These are phyloP conservation scores for Geothlypis trichas DNA, from an alignment of 2,113 vertebrate genomes.

Conservation along the genomic window DNA sequence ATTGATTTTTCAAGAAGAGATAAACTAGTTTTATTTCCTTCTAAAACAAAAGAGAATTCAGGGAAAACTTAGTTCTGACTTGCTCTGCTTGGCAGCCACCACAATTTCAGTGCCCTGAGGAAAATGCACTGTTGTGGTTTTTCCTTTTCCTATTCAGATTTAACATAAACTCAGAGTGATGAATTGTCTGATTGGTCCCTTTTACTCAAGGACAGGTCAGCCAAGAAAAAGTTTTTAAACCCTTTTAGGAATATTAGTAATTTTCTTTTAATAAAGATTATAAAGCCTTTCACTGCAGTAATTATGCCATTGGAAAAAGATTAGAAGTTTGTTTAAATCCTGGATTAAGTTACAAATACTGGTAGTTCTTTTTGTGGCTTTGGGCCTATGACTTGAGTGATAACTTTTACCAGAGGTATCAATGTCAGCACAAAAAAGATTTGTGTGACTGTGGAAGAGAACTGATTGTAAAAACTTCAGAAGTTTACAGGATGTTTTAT, in stretches of 20 bases:
- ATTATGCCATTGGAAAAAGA: background rate
- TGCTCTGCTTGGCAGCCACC: background rate
- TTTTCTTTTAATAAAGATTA: background rate
- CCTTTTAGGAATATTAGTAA: background rate
- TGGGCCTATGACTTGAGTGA: fast-evolving
- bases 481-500: background rate
- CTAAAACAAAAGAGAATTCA: background rate
- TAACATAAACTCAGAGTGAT: background rate
- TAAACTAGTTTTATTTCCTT: background rate
- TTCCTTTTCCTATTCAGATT: background rate
- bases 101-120: background rate
- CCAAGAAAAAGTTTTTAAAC: background rate
- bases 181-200: background rate
- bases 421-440: background rate
- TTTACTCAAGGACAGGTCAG: background rate
- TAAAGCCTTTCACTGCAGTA: background rate
- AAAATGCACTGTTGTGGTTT: background rate
- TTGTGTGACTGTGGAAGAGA: background rate
- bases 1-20: background rate
- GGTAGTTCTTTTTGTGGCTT: background rate
- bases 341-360: background rate
- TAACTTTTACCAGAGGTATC: background rate
- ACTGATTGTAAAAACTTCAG: background rate
- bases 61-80: background rate
- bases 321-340: background rate